Conservation (phyloP, 30 jellyfish, hydroid and myxozoan species). For the Catostylus mosaicus region DNA sequence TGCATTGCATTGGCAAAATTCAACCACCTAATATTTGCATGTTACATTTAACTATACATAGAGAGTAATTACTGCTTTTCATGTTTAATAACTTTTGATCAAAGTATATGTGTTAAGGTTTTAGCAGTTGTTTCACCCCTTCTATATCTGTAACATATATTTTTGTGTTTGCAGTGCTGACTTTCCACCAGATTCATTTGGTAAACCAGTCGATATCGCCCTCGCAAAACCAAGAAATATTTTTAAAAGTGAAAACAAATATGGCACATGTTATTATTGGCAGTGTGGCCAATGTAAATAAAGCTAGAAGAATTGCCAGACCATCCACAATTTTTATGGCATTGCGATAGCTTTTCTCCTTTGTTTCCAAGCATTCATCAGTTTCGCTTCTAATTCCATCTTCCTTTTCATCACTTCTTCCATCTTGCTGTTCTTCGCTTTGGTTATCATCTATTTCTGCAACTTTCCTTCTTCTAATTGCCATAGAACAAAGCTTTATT, state of each 20-base stretch:
- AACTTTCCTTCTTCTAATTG: constrained; percentile 16
- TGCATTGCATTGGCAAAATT: too few species aligned
- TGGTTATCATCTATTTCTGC: not conserved
- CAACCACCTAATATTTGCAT: too few species aligned
- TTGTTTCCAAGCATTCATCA: not conserved
- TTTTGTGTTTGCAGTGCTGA: too few species aligned
- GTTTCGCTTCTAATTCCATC: not conserved
- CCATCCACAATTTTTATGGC: constrained; percentile 38
- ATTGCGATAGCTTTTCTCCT: constrained; percentile 5
- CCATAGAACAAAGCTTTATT: not conserved
- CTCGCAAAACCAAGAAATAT: not conserved
- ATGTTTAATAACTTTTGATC: too few species aligned
- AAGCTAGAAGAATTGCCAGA: constrained; percentile 19
- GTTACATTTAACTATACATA: too few species aligned
- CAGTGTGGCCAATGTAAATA: not conserved
- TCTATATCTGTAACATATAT: too few species aligned
- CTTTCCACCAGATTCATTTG: too few species aligned
- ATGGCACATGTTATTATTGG: not conserved
- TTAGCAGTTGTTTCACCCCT: too few species aligned
- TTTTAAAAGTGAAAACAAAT: not conserved
- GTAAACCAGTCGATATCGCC: not conserved
- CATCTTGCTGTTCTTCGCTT: not conserved
- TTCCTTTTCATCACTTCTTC: not conserved
- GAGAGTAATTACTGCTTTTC: too few species aligned
- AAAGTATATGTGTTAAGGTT: too few species aligned